Conservation (phyloP, 2,113 vertebrate genomes). For the Pseudolaguvia tuberculata region DNA sequence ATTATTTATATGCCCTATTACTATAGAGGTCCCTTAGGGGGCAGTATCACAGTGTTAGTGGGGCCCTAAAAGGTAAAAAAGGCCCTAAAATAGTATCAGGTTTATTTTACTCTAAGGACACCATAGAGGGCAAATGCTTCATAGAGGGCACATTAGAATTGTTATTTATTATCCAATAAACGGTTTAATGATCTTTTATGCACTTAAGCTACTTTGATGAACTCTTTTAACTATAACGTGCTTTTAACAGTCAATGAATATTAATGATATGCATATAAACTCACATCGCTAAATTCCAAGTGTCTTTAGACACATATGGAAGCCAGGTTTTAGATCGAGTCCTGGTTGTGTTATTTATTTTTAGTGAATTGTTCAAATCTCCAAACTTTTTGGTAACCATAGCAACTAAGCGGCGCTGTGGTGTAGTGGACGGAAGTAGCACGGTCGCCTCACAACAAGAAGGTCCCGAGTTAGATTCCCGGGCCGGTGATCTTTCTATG, state of each 20-base stretch:
- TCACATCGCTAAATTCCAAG: neutral
- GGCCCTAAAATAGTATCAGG: neutral
- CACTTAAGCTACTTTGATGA: neutral
- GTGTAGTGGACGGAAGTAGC: too few species aligned
- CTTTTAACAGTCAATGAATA: neutral
- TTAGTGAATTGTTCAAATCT: neutral
- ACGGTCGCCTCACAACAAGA: neutral
- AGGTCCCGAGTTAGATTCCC: too few species aligned
- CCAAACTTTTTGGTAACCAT: neutral
- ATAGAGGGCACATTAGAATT: neutral
- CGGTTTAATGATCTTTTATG: neutral
- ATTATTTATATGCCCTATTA: too few species aligned
- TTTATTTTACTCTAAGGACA: neutral
- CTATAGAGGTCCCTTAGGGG: neutral
- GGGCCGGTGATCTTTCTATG: too few species aligned
- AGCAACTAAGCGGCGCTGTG: neutral
- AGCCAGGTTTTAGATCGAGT: neutral
- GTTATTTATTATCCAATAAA: neutral
- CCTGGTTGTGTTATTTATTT: neutral
- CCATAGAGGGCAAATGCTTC: too few species aligned
- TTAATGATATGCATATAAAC: neutral
- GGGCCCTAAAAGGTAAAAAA: too few species aligned
- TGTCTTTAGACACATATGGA: neutral
- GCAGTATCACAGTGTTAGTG: neutral
- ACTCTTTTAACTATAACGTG: neutral